Percentiles rank a stretch among this genome's conserved stretches.
phyloP scores from a whole-genome alignment of 2,888 invertebrate genomes.

The Hypolimnas misippus region DNA sequence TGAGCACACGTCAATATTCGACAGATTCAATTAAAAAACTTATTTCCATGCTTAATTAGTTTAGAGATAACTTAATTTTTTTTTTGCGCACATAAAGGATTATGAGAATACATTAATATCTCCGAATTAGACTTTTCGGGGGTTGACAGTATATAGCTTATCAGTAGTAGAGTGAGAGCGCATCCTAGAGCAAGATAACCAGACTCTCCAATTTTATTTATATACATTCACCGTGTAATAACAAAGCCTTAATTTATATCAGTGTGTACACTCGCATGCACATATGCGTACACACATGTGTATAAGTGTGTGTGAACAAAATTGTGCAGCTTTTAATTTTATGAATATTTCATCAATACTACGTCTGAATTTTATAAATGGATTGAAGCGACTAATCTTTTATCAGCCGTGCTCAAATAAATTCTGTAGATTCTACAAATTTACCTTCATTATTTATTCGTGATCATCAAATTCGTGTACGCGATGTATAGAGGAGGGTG shows the following conservation, averaged over 20 bases:
- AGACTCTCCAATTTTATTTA: too few species aligned
- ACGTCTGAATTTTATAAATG: neutral
- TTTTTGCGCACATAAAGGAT: too few species aligned
- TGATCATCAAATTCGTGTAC: conserved; percentile 15
- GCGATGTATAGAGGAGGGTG: neutral
- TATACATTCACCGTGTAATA: too few species aligned
- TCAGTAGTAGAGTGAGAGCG: too few species aligned
- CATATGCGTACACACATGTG: neutral
- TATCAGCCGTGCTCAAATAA: conserved; percentile 2
- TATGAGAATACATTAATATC: too few species aligned
- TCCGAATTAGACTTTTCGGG: too few species aligned
- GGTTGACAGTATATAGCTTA: too few species aligned
- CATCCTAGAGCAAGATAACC: too few species aligned
- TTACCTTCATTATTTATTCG: conserved; percentile 26
- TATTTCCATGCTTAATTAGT: too few species aligned
- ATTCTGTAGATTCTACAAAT: conserved; percentile 10
- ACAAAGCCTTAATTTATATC: neutral
- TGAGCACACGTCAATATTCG: too few species aligned
- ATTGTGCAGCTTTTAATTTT: neutral
- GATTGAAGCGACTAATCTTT: neutral
- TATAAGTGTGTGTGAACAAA: neutral
- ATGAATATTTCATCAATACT: neutral
- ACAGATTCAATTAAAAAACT: too few species aligned
- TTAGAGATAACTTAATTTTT: too few species aligned
- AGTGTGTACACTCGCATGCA: neutral